A percentile compares a stretch with the other conserved stretches of the same genome.
These are phyloP conservation scores for Campylorhamphus procurvoides DNA, from an alignment of 2,113 vertebrate species.

Conservation along the genomic window DNA sequence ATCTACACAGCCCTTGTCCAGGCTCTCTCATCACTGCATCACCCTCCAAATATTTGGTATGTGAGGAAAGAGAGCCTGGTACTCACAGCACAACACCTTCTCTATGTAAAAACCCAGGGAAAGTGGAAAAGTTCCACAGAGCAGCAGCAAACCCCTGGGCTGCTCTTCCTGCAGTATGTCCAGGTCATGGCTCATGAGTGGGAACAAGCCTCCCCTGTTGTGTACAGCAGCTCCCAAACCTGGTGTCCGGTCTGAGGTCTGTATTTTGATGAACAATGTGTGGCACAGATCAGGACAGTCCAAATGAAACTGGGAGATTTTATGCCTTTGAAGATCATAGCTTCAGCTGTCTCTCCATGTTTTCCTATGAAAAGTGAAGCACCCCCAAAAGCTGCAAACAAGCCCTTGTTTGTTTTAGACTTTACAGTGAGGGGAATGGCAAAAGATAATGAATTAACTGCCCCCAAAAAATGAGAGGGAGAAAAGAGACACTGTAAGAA, in stretches of 20 bases:
- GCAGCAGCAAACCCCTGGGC: not conserved
- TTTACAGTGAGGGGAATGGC: not conserved
- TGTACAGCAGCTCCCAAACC: accelerated
- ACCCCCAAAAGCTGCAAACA: not conserved
- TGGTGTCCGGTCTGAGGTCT: accelerated
- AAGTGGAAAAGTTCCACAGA: not conserved
- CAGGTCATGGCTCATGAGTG: accelerated
- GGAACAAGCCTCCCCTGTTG: not conserved
- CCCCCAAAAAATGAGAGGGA: not conserved
- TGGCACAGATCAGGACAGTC: not conserved
- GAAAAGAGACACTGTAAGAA: not conserved
- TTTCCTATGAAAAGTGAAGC: not conserved
- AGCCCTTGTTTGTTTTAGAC: not conserved
- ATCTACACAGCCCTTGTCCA: not conserved
- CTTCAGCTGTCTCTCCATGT: accelerated
- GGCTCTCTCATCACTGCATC: not conserved
- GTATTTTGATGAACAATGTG: not conserved
- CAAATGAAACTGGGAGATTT: accelerated
- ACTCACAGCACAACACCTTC: not conserved
- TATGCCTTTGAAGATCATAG: not conserved
- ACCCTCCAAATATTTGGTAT: not conserved
- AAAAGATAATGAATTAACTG: not conserved
- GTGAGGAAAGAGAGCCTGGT: not conserved
- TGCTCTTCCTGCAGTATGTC: not conserved
- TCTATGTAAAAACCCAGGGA: not conserved